Percentiles rank a stretch among this genome's conserved stretches.
These are phyloP conservation scores for Pentalonia nigronervosa DNA, from an alignment of 1,140 invertebrate genomes.

Conservation along the genomic window DNA sequence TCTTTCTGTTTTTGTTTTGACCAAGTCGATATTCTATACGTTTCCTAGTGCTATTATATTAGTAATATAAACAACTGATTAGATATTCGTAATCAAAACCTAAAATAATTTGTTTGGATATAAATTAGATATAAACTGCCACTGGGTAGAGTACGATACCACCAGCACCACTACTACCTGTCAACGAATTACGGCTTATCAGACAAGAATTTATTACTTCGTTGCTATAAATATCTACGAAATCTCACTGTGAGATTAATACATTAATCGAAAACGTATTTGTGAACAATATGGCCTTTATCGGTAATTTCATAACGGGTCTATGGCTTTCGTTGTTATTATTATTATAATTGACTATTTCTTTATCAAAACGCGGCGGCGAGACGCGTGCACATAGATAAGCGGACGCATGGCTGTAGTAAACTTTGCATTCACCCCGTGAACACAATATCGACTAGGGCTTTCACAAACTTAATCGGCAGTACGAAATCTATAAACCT, in stretches of 20 bases:
- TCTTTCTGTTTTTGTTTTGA: not conserved
- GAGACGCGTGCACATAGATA: slow-evolving; percentile 7
- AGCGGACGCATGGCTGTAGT: not conserved
- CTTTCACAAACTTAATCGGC: not conserved
- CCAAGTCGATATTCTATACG: not conserved
- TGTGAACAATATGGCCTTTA: not conserved
- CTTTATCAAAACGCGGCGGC: not conserved
- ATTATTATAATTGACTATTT: slow-evolving; percentile 31
- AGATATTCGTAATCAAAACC: not conserved
- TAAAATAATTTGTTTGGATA: not conserved
- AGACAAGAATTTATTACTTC: not conserved
- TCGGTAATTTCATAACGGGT: not conserved
- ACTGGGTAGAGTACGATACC: not conserved
- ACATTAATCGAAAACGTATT: not conserved
- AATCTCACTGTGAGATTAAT: not conserved
- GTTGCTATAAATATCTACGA: not conserved
- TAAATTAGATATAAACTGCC: not conserved
- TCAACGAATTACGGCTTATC: not conserved
- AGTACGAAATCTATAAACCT: not conserved
- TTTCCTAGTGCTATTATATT: not conserved
- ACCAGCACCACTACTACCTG: not conserved
- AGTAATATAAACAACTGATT: not conserved
- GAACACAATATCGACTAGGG: not conserved
- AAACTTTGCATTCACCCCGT: not conserved
- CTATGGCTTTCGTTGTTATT: not conserved